Evolutionary conservation across 1,140 invertebrate species (phyloP), one percentile per base, ranked within the genome.

Genomic region (Argopecten irradians): DNA sequence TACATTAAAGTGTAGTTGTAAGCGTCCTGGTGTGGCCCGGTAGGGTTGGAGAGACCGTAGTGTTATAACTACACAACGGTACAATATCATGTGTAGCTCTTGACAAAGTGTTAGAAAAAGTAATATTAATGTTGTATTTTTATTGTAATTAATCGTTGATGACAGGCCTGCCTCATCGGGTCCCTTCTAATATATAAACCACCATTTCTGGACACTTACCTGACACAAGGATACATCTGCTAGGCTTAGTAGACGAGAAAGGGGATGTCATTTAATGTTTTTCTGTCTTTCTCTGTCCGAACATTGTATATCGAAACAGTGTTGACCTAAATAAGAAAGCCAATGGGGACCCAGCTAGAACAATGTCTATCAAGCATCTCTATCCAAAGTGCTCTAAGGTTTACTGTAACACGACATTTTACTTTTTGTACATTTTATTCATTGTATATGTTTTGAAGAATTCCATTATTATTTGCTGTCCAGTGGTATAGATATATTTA

Each of bases 101-200:
- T 28, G 55, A 71, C 55, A 71, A 71, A 71, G 55, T 71, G 55
- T 11, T 2, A 71, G 55, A 28, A 71, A 55, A 71, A 71, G 8
- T 28, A 71, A 28, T 71, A 28, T 28, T 71, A 28, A 28, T 71
- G 55, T n/a, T 71, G 55, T 71, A 19, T 46, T 71, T 71, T 71
- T 71, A 71, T 71, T 71, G 55, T 71, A 71, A 71, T 71, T 71
- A 71, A 71, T 71, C 55, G 55, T n/a, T 71, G 22, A 71, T 71
- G 55, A 71, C 55, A 71, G 28, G 55, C 55, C n/a, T 71, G 55
- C 55, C 55, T n/a, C 28, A 71, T 71, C 28, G 55, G 55, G 28
- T n/a, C n/a, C 22, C 22, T 1, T 1, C 55, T 71, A 28, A 71
- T 71, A 71, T 71, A 71, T 71, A 28, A 28, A 71, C 1, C 16